Base-by-base conservation (phyloP, 1,140 invertebrate genomes). In the Hydropsyche tenuis region DNA sequence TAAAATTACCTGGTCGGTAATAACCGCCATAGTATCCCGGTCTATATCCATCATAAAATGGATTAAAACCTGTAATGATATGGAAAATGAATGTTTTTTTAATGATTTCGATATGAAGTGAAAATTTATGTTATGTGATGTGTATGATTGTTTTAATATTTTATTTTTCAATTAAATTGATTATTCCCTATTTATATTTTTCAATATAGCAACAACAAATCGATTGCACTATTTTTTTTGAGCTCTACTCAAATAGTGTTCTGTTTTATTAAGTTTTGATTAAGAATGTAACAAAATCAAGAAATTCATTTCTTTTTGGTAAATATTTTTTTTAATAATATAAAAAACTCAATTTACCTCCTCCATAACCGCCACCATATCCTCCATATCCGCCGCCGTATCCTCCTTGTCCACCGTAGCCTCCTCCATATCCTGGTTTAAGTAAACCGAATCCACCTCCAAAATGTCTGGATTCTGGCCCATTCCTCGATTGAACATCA, bases 1-100 rank as follows among this genome's bases (percentile, higher is more conserved):
- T 48, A 12, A 70, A 70, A 18, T 73, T 76, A 76, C 75, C 75
- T 76, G 75, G 75, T 68, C 75, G 72, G 72, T 76, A 73, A 76
- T 76, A 73, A 73, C 75, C 75, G 16, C 75, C 75, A 60, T 76
- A 73, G 27, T 65, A 51, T 37, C 75, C 68, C 12, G 66, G 75
- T 75, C 74, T 69, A 45, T 75, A 70, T 14, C 56, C 23, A 60
- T 60, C 56, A 12, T 25, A 60, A 60, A 22, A 60, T 72, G 69
- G 62, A 68, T 76, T 71, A 60, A 73, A 76, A 37, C 75, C 75
- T 68, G 45, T 43, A 68, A 68, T 68, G 20, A 60, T 68, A 25
- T 6, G 3, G 18, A 12, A 20, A 20, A 20, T 62, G 46, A 16
- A 14, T 51, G 14, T 60, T 60, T 22, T 27, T n/a, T 60, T 22